phyloP scores from a whole-genome alignment of 1,140 invertebrate genomes.

The Cherax quadricarinatus region DNA sequence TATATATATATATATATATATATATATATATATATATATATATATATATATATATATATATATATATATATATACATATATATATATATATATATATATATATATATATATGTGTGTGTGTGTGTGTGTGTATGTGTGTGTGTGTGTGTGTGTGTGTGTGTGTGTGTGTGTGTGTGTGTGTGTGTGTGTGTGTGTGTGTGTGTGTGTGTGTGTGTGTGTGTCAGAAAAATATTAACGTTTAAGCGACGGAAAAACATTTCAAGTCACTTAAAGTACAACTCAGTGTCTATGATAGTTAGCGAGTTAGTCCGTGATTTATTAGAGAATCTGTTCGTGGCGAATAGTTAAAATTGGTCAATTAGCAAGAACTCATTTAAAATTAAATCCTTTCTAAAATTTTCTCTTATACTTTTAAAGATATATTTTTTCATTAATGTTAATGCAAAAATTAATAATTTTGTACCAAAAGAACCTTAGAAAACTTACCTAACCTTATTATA shows the following conservation, averaged over 20 bases:
- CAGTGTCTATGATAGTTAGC: not conserved
- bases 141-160: not conserved
- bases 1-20: slow-evolving; percentile 37
- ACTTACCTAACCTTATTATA: no score
- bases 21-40: slow-evolving; percentile 29
- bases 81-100: not conserved
- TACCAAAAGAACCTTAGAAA: no score
- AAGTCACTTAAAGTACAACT: not conserved
- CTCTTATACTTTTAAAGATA: no score
- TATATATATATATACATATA: slow-evolving; percentile 4
- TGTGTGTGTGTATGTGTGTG: not conserved
- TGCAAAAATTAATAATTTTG: no score
- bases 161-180: no score
- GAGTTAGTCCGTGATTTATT: not conserved
- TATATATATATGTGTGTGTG: not conserved
- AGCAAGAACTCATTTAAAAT: no score
- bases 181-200: no score
- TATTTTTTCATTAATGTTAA: no score
- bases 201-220: no score
- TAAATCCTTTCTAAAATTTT: no score
- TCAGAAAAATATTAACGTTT: no score
- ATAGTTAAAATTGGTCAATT: no score
- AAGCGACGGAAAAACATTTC: not conserved
- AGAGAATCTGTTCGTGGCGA: not conserved
- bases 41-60: slow-evolving; percentile 25